A percentile compares a stretch with the other conserved stretches of the same genome.
Evolutionary conservation across 2,888 invertebrate species (phyloP).

Genomic region (Stratiomys singularior): DNA sequence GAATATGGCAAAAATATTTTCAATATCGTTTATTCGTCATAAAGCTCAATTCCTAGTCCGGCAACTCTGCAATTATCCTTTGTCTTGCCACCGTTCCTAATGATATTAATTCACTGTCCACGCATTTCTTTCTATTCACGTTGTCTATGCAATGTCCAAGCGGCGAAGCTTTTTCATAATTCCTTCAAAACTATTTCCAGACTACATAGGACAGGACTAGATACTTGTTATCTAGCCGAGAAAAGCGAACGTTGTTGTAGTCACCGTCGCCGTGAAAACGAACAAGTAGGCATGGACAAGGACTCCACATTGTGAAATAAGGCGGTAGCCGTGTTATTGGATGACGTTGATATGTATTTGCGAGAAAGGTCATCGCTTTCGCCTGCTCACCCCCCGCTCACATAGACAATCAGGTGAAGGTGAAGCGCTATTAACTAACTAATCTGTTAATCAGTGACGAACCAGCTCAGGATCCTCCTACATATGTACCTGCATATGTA

Average conservation of each 20-base stretch:
- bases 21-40: too few species aligned
- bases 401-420: background rate
- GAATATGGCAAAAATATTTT: too few species aligned
- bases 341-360: background rate
- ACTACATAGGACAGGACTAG: background rate
- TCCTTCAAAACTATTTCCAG: constrained; percentile 34
- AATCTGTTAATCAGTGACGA: constrained; percentile 38
- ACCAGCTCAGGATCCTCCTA: background rate
- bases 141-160: constrained; percentile 26
- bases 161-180: constrained; percentile 22
- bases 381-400: background rate
- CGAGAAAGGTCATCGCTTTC: constrained; percentile 34
- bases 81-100: background rate
- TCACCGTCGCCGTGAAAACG: constrained; percentile 8
- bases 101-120: constrained; percentile 24
- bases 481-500: background rate
- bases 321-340: constrained; percentile 13
- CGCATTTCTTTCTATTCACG: constrained; percentile 5
- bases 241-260: too few species aligned
- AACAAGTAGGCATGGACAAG: constrained; percentile 9
- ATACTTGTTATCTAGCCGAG: background rate
- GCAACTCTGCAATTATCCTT: background rate
- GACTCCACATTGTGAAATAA: background rate
- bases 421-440: constrained; percentile 29
- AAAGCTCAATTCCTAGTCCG: background rate